phyloP scores from a whole-genome alignment of 2,797 vertebrate genomes.

The Cottoperca gobio region DNA sequence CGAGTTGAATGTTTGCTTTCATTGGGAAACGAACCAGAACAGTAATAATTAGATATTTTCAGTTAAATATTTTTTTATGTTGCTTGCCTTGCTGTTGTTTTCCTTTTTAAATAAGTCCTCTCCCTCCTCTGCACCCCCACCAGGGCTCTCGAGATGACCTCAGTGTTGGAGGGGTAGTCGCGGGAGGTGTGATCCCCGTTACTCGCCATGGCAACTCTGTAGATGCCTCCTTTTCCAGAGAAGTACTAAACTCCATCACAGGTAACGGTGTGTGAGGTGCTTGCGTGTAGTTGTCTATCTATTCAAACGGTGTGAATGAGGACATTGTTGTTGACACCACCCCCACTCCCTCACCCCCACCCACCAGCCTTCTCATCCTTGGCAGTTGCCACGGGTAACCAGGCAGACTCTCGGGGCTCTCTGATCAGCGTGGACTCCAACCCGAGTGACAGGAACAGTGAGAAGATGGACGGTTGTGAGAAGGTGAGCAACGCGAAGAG shows the following conservation, averaged over 20 bases:
- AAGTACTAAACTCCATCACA: constrained; percentile 99
- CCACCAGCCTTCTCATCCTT: constrained; percentile 96
- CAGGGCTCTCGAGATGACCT: constrained; percentile 97
- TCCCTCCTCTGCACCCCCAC: neutral
- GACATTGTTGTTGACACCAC: constrained; percentile 27
- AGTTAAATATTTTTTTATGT: neutral
- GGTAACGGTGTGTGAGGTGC: constrained; percentile 78
- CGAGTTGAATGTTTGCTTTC: neutral
- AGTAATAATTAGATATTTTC: neutral
- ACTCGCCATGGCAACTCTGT: constrained; percentile 94
- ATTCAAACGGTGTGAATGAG: constrained; percentile 44
- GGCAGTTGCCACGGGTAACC: constrained; percentile 95
- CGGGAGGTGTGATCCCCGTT: constrained; percentile 82
- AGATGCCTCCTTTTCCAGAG: constrained; percentile 97
- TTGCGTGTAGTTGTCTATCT: constrained; percentile 8
- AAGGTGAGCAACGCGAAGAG: constrained; percentile 84
- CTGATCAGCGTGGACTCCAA: constrained; percentile 98
- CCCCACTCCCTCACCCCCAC: constrained; percentile 53
- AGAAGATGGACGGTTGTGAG: constrained; percentile 95
- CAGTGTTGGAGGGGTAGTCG: constrained; percentile 88
- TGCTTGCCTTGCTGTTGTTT: no score
- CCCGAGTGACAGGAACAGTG: constrained; percentile 95
- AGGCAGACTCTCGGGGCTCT: constrained; percentile 95
- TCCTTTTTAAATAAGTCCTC: neutral
- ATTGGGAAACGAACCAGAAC: neutral